Conservation (phyloP, 2,113 vertebrate genomes). For the Mohoua ochrocephala region DNA sequence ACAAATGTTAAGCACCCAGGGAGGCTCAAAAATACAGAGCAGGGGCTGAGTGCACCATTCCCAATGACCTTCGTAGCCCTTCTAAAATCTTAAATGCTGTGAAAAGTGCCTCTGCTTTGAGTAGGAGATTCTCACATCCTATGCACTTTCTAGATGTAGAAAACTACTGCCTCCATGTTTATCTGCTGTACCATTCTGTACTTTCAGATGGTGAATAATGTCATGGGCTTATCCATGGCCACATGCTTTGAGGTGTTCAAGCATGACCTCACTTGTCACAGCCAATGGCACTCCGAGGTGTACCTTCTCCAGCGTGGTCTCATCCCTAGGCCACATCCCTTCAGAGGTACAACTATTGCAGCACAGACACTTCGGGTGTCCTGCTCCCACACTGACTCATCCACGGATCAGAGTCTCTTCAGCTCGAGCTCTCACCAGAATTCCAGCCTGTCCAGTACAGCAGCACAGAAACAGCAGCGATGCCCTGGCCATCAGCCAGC, state of each 20-base stretch:
- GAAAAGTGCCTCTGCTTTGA: background rate
- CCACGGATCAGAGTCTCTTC: background rate
- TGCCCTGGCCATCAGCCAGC: background rate
- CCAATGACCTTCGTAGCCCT: background rate
- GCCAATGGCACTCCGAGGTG: background rate
- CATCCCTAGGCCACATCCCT: background rate
- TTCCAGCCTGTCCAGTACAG: background rate
- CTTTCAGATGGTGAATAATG: background rate
- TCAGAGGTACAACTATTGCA: background rate
- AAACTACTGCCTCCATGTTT: background rate
- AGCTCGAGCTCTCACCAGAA: background rate
- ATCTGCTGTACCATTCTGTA: background rate
- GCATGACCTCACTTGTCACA: background rate
- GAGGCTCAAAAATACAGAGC: background rate
- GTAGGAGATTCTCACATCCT: background rate
- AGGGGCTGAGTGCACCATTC: background rate
- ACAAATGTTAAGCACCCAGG: background rate
- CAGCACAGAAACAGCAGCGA: background rate
- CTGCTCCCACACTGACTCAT: background rate
- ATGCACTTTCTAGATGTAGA: background rate
- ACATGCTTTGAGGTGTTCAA: background rate
- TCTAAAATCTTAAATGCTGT: background rate
- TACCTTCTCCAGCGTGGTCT: background rate
- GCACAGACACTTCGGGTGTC: background rate
- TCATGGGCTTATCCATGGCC: background rate